A percentile compares a stretch with the other conserved stretches of the same genome.
Evolutionary conservation across 2,888 invertebrate genomes (phyloP).

Genomic region (Pollenia labialis): DNA sequence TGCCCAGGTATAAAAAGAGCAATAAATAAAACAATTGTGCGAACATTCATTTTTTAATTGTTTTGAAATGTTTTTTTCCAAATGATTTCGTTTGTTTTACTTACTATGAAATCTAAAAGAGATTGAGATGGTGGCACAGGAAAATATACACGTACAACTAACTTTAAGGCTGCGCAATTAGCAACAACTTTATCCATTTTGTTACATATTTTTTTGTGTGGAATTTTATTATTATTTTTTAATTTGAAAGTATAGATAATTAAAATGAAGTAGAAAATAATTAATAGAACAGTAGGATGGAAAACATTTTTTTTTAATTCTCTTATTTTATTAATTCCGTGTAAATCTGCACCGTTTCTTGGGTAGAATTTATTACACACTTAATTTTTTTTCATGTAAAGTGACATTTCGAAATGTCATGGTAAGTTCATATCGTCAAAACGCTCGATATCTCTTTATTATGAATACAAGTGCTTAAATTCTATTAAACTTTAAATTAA

Average conservation of each 20-base stretch:
- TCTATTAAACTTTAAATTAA: too few species aligned
- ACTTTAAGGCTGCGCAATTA: constrained; percentile 60
- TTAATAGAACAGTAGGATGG: constrained; percentile 43
- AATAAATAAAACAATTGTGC: constrained; percentile 69
- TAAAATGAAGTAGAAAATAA: constrained; percentile 49
- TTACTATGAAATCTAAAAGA: constrained; percentile 58
- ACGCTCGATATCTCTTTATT: too few species aligned
- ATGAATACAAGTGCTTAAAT: too few species aligned
- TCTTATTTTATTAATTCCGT: neutral
- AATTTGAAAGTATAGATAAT: constrained; percentile 58
- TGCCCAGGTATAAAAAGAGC: constrained; percentile 36
- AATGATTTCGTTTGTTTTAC: constrained; percentile 39
- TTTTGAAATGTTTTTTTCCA: constrained; percentile 40
- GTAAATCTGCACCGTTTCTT: too few species aligned
- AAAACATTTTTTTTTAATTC: neutral
- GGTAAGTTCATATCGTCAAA: too few species aligned
- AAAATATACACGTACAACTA: constrained; percentile 47
- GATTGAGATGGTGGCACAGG: constrained; percentile 34
- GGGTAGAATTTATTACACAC: too few species aligned
- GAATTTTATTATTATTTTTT: constrained; percentile 16
- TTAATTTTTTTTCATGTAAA: too few species aligned
- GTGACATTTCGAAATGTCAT: too few species aligned
- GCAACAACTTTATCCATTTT: constrained; percentile 72
- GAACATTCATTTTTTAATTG: constrained; percentile 66
- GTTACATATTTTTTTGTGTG: neutral